Evolutionary conservation across 2,888 invertebrate genomes (phyloP), one percentile per base, ranked within the genome.

Genomic region (Apamea anceps): DNA sequence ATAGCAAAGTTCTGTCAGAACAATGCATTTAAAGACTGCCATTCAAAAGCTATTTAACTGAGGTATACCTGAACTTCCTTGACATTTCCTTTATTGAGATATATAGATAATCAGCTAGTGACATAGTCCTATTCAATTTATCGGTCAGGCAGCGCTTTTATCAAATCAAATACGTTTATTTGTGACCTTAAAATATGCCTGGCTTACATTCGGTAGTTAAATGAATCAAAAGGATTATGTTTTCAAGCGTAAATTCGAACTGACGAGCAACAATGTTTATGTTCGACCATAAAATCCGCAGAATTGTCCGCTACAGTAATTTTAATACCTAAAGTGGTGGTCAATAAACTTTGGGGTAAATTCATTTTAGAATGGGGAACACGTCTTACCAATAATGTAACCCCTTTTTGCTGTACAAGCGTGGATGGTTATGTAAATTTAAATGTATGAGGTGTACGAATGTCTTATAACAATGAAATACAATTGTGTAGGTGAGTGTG

Each of bases 381-480:
- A 85, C 75, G 75, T 85, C 54, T 72, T 2, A 18, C 60, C 68
- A 81, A 85, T 84, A 79, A 84, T 75, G 45, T 66, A 21, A 70
- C 45, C 51, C 21, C 28, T 70, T 45, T 72, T 45, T 51, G 57
- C 42, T 51, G 2, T 25, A 54, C 65, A 78, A 84, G 79, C 65
- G 70, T 72, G 13, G 73, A 28, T 1, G 25, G n/a, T 28, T 42
- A 4, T 60, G 37, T n/a, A 60, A 60, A n/a, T 37, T 54, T 21
- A 21, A 51, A 42, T 76, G 37, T 28, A 37, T 12, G 5, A 13
- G 21, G 15, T 76, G n/a, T 76, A 25, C 21, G 25, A 54, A 65
- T n/a, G 32, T 28, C 15, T 8, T 42, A 12, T 32, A 57, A 7
- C 10, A 65, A 45, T 45, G n/a, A 15, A 45, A 32, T 51, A 42